phyloP scores from a whole-genome alignment of 1,140 invertebrate genomes.

The Nebria ingens region DNA sequence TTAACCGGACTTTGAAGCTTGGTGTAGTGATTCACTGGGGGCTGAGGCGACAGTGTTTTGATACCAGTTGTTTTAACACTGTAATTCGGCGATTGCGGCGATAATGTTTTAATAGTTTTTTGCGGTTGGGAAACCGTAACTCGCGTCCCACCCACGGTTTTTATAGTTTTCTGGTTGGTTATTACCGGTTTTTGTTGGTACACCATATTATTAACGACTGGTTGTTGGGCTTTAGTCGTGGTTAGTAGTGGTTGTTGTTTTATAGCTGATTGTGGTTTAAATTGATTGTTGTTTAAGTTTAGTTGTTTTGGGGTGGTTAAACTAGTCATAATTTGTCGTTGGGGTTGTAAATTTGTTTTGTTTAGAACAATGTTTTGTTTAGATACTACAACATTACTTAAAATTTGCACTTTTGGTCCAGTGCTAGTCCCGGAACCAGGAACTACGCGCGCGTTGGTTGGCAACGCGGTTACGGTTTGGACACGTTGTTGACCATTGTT shows the following conservation, averaged over 20 bases:
- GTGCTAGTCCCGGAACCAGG: neutral
- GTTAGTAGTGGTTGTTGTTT: neutral
- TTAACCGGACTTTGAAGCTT: neutral
- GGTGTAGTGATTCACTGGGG: neutral
- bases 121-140: neutral
- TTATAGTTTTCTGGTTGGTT: neutral
- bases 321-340: neutral
- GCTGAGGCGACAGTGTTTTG: neutral
- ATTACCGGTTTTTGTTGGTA: neutral
- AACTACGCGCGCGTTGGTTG: neutral
- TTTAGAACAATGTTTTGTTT: slow-evolving; percentile 14
- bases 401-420: slow-evolving; percentile 29
- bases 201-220: neutral
- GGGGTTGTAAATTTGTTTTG: neutral
- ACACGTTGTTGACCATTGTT: slow-evolving; percentile 1
- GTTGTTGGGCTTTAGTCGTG: neutral
- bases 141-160: neutral
- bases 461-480: slow-evolving; percentile 2
- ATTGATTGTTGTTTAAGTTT: neutral
- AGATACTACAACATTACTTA: slow-evolving; percentile 29
- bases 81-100: neutral
- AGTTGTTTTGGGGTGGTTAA: neutral
- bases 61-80: neutral
- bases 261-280: neutral
- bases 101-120: slow-evolving; percentile 8